Evolutionary conservation across 1,140 invertebrate species (phyloP).

Genomic region (Drosophila sulfurigaster): DNA sequence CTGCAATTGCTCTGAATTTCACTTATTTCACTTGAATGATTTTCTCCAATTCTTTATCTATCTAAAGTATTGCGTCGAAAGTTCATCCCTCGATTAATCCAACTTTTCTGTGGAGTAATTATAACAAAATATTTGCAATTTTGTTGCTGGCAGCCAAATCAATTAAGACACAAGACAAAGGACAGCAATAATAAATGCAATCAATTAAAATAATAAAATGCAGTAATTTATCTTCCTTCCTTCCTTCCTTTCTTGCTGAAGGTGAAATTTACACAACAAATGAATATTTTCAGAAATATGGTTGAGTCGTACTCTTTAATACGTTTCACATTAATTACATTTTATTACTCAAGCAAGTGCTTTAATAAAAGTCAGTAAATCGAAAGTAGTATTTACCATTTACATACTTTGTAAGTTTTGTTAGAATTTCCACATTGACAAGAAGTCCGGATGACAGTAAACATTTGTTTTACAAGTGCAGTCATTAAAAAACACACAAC

Average conservation of each 20-base stretch:
- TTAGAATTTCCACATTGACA: too few species aligned
- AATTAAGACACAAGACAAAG: slow-evolving; percentile 48
- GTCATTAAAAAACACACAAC: neutral
- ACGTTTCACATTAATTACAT: too few species aligned
- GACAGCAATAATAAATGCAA: slow-evolving; percentile 47
- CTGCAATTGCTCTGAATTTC: neutral
- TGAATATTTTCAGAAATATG: too few species aligned
- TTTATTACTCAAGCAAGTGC: too few species aligned
- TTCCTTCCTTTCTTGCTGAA: neutral
- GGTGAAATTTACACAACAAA: slow-evolving; percentile 3
- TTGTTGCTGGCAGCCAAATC: slow-evolving; percentile 39
- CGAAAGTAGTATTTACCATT: too few species aligned
- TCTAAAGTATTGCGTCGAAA: neutral
- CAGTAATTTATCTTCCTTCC: slow-evolving; percentile 5
- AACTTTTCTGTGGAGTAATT: slow-evolving; percentile 33
- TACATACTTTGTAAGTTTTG: too few species aligned
- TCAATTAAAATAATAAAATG: slow-evolving; percentile 35
- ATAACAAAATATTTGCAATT: slow-evolving; percentile 64
- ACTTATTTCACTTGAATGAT: too few species aligned
- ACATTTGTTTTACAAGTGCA: neutral
- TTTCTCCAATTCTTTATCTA: too few species aligned
- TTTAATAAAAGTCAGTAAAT: too few species aligned
- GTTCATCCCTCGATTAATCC: slow-evolving; percentile 13
- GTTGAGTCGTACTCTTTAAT: too few species aligned
- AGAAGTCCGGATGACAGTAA: too few species aligned